phyloP scores from a whole-genome alignment of 2,797 vertebrate species.

The Momotus momota region DNA sequence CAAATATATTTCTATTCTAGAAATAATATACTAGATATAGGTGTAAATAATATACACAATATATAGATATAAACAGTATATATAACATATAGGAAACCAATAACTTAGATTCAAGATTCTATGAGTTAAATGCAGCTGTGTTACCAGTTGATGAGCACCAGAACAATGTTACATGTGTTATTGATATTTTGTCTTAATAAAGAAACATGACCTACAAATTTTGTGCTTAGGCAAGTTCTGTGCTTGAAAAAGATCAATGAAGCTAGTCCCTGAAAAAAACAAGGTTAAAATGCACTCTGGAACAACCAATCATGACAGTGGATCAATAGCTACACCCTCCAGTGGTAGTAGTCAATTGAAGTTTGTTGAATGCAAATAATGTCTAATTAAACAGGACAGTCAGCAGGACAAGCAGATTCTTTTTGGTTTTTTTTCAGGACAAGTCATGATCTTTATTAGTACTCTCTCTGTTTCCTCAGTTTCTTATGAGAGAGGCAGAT shows the following conservation, averaged over 20 bases:
- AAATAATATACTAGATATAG: neutral
- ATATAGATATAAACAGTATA: neutral
- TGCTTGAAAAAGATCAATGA: neutral
- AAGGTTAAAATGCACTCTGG: neutral
- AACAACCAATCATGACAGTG: neutral
- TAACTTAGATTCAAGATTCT: neutral
- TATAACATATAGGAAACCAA: neutral
- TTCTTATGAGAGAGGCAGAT: neutral
- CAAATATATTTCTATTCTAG: neutral
- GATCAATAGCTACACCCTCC: neutral
- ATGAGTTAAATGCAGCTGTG: neutral
- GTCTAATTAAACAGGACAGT: neutral
- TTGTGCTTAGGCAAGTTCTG: neutral
- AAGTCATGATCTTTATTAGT: neutral
- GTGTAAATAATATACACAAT: neutral
- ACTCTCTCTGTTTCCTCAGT: neutral
- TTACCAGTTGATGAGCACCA: neutral
- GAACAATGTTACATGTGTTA: neutral
- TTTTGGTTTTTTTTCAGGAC: neutral
- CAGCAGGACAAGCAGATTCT: neutral
- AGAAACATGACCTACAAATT: neutral
- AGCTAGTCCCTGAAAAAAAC: neutral
- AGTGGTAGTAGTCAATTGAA: neutral
- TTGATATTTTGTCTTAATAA: neutral
- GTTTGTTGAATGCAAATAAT: neutral